Evolutionary conservation across 2,797 vertebrate genomes (phyloP).

Genomic region (Apogon talboti): DNA sequence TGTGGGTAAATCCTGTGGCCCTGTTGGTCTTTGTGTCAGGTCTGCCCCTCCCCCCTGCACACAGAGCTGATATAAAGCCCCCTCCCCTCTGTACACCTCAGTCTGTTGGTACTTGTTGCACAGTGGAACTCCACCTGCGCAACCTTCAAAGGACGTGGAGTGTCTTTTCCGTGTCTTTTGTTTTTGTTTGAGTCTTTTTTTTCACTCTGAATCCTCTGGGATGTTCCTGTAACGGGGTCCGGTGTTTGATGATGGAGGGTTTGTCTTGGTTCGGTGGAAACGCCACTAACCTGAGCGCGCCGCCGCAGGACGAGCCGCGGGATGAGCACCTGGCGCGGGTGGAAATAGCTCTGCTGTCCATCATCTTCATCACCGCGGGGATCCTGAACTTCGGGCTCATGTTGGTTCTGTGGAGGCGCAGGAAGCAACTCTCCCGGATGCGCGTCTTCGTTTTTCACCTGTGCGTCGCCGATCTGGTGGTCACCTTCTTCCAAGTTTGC

Average conservation of each 20-base stretch:
- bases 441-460: conserved; percentile 84
- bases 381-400: conserved; percentile 78
- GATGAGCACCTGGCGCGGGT: conserved; percentile 76
- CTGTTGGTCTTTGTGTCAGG: conserved; percentile 5
- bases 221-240: neutral
- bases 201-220: neutral
- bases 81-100: conserved; percentile 11
- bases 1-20: neutral
- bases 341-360: conserved; percentile 77
- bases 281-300: conserved; percentile 50
- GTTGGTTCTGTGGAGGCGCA: conserved; percentile 68
- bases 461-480: conserved; percentile 83
- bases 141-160: too few species aligned
- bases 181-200: neutral
- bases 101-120: conserved; percentile 21
- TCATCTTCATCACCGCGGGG: conserved; percentile 77
- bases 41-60: conserved; percentile 69
- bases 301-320: conserved; percentile 46
- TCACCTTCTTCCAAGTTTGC: conserved; percentile 84
- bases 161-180: too few species aligned
- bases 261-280: conserved; percentile 68
- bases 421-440: conserved; percentile 81
- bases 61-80: conserved; percentile 48
- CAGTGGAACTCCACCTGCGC: neutral
- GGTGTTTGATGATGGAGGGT: too few species aligned